phyloP scores from a whole-genome alignment of 2,113 vertebrate genomes.

The Lynx canadensis region DNA sequence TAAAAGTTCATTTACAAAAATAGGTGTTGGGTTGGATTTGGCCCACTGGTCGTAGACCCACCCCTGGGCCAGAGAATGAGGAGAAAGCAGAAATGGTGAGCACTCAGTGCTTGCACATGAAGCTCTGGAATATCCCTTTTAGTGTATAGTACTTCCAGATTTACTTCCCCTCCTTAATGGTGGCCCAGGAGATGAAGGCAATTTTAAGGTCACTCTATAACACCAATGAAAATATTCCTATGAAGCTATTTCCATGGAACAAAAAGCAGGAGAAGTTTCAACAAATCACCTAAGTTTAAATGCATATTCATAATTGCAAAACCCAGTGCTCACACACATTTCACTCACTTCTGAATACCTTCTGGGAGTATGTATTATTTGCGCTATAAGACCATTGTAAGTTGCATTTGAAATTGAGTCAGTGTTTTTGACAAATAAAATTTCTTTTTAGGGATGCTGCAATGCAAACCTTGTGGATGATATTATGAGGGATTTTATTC shows the following conservation, averaged over 20 bases:
- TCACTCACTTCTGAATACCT: conserved; percentile 55
- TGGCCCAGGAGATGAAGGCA: neutral
- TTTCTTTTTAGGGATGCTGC: neutral
- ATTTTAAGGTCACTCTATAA: neutral
- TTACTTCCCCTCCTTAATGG: neutral
- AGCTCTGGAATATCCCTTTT: neutral
- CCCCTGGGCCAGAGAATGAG: neutral
- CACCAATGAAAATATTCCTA: conserved; percentile 9
- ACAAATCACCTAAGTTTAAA: conserved; percentile 34
- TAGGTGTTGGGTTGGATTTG: neutral
- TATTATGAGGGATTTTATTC: conserved; percentile 46
- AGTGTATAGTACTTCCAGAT: no score
- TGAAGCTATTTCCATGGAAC: conserved; percentile 28
- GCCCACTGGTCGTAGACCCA: neutral
- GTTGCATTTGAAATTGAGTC: conserved; percentile 46
- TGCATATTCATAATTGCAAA: conserved; percentile 33
- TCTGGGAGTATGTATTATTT: conserved; percentile 63
- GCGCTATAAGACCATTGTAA: conserved; percentile 36
- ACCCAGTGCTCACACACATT: conserved; percentile 43
- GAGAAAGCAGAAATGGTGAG: neutral
- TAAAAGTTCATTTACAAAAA: conserved; percentile 4
- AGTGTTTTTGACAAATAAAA: conserved; percentile 20
- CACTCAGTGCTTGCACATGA: fast-evolving
- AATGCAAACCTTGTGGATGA: conserved; percentile 22
- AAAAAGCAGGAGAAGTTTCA: neutral